Base-by-base conservation (phyloP, 2,888 invertebrate genomes). In the Pyrocoelia pectoralis region DNA sequence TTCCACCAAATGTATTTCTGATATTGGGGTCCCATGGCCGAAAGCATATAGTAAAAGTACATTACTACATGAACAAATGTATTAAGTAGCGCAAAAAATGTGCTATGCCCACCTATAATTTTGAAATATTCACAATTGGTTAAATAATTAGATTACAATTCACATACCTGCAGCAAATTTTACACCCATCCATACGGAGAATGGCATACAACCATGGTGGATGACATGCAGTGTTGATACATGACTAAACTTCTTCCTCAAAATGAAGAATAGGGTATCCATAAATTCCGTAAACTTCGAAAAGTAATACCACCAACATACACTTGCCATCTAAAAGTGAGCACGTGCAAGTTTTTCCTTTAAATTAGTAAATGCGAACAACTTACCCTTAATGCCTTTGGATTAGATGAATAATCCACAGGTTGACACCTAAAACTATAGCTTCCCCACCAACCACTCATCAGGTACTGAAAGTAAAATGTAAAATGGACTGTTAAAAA, bases 1-100 rank as follows among this genome's bases (percentile, higher is more conserved):
- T 97, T 98, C 97, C 97, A 98, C 97, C 97, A 97, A 73, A 97
- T 91, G 81, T 89, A 97, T 81, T 94, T 95, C 82, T 94, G 94
- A 82, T 93, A 97, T 77, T 88, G 84, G 41, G 97, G 97, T 55
- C 97, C 97, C 89, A 97, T 90, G 17, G 97, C 97, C 3, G 97
- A 89, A 67, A 97, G 86, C 90, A 96, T 95, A 81, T 97, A 98
- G 83, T 98, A 98, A 82, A 93, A 93, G 83, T 98, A 97, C 97
- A 98, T 97, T 68, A 97, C 88, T 76, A 97, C 93, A 83, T 98
- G 97, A 65, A 98, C 97, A 80, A 97, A 95, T 1, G 95, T 92
- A 83, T 97, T 97, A 74, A 97, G 86, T 73, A 96, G 86, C 29
- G 96, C 93, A 81, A 97, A 97, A 86, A 97, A 97, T 62, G 97